These are phyloP conservation scores for Neopelma chrysocephalum DNA, from an alignment of 2,797 vertebrate genomes.

Conservation along the genomic window DNA sequence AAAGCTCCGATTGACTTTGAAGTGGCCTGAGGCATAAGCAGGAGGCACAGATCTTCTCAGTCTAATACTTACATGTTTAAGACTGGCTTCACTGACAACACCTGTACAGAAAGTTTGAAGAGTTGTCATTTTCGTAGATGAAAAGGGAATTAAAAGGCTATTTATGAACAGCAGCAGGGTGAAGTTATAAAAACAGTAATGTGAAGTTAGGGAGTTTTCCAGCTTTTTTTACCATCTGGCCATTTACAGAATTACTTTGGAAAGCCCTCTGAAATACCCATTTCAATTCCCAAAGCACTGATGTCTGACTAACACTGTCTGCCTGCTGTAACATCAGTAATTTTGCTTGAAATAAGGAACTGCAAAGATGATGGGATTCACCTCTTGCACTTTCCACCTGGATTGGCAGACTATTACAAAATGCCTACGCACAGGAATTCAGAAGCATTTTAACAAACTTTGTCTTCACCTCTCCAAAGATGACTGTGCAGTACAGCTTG, in stretches of 20 bases:
- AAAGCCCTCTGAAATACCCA: neutral
- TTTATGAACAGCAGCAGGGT: neutral
- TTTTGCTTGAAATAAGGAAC: neutral
- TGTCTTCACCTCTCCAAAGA: neutral
- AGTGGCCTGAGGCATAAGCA: neutral
- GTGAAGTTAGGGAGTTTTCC: neutral
- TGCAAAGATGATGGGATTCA: neutral
- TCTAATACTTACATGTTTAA: conserved; percentile 78
- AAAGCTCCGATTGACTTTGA: neutral
- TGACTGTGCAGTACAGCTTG: neutral
- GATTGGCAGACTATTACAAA: neutral
- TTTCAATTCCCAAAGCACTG: neutral
- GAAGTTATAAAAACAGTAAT: neutral
- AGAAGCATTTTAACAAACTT: neutral
- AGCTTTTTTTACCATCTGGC: neutral
- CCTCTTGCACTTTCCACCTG: neutral
- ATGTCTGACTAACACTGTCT: neutral
- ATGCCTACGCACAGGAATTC: neutral
- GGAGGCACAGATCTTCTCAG: neutral
- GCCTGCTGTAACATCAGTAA: neutral
- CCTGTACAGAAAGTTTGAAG: conserved; percentile 62
- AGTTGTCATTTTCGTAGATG: neutral
- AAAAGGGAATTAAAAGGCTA: neutral
- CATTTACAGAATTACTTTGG: neutral
- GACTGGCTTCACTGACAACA: conserved; percentile 78